Evolutionary conservation across 2,888 invertebrate genomes (phyloP).

Genomic region (Diadegma fenestrale): DNA sequence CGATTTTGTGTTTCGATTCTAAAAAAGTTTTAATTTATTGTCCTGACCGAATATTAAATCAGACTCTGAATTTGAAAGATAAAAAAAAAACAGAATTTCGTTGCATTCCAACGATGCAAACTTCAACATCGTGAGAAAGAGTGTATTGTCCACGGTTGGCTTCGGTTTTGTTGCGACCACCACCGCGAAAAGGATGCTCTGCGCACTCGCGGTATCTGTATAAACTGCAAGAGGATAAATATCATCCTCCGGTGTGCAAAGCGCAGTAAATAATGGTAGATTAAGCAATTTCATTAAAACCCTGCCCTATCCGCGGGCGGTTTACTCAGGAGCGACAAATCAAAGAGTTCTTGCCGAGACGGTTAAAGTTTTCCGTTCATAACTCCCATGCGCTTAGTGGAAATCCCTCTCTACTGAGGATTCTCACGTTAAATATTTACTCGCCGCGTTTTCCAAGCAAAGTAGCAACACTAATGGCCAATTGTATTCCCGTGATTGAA

Average conservation of each 20-base stretch:
- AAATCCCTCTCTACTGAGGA: slow-evolving; percentile 54
- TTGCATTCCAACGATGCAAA: too few relatives aligned
- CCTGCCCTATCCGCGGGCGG: slow-evolving; percentile 5
- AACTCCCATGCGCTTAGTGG: slow-evolving; percentile 35
- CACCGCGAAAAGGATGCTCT: slow-evolving; percentile 31
- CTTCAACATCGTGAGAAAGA: too few relatives aligned
- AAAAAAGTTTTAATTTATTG: too few relatives aligned
- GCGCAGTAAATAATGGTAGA: slow-evolving; percentile 73
- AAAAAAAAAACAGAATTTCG: too few relatives aligned
- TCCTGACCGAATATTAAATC: too few relatives aligned
- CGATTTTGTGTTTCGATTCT: too few relatives aligned
- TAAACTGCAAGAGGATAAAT: slow-evolving; percentile 66
- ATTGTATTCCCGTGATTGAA: slow-evolving; percentile 3
- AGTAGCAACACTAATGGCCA: not conserved
- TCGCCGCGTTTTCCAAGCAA: not conserved
- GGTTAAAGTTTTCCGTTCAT: slow-evolving; percentile 68
- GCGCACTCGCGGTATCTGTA: slow-evolving; percentile 35
- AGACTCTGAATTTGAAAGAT: too few relatives aligned
- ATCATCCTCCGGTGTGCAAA: slow-evolving; percentile 57
- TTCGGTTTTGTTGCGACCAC: slow-evolving; percentile 42
- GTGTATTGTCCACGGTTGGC: slow-evolving; percentile 51
- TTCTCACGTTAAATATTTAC: slow-evolving; percentile 53
- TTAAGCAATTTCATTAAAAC: slow-evolving; percentile 76
- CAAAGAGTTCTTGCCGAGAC: slow-evolving; percentile 59
- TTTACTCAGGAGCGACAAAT: slow-evolving; percentile 48